A percentile compares a stretch with the other conserved stretches of the same genome.
Evolutionary conservation across 1,140 invertebrate genomes (phyloP).

Genomic region (Leptopilina boulardi): DNA sequence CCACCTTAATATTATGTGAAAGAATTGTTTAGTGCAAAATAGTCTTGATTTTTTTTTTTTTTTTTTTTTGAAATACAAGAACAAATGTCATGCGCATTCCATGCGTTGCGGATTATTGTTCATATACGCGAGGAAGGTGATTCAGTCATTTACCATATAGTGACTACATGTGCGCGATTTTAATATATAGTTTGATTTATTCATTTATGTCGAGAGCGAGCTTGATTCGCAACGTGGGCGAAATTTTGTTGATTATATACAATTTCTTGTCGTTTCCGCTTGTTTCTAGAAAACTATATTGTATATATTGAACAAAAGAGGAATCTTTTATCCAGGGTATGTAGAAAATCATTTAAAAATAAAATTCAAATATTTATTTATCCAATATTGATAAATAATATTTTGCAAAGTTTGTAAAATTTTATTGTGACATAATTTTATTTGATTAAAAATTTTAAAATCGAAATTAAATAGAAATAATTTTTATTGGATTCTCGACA

Average conservation of each 20-base stretch:
- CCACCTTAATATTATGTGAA: neutral
- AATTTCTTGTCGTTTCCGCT: slow-evolving; percentile 22
- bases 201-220: slow-evolving; percentile 6
- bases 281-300: neutral
- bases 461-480: too few relatives aligned
- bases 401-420: too few relatives aligned
- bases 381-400: neutral
- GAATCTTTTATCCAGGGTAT: neutral
- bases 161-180: slow-evolving; percentile 19
- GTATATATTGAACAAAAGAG: neutral
- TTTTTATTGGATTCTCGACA: too few relatives aligned
- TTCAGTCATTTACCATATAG: neutral
- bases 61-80: neutral
- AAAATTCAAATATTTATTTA: neutral
- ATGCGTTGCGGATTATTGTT: neutral
- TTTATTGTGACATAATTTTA: too few relatives aligned
- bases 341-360: neutral
- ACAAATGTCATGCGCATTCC: neutral
- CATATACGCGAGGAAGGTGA: neutral
- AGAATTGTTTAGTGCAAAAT: neutral
- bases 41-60: neutral
- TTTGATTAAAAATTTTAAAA: too few relatives aligned
- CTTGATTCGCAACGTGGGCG: slow-evolving; percentile 19
- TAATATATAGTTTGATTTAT: slow-evolving; percentile 23
- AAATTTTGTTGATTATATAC: slow-evolving; percentile 21